phyloP scores from a whole-genome alignment of 2,888 invertebrate species.

The Neoscelio sp. region DNA sequence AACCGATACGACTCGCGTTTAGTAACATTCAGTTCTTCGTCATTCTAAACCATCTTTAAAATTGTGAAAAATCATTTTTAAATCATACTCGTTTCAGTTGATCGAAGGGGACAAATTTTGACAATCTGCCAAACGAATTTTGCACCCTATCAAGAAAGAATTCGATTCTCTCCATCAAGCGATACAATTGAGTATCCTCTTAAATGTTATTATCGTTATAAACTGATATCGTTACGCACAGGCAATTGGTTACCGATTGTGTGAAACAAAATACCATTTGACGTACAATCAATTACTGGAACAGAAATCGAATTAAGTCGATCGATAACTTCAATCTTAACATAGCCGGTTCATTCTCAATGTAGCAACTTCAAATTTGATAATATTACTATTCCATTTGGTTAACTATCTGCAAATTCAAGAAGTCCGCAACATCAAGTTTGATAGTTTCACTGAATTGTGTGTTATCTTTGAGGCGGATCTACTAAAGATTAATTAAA shows the following conservation, averaged over 20 bases:
- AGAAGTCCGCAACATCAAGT: too few relatives aligned
- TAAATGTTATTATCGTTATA: constrained; percentile 31
- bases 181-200: constrained; percentile 21
- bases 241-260: constrained; percentile 30
- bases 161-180: constrained; percentile 25
- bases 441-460: too few relatives aligned
- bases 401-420: too few relatives aligned
- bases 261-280: constrained; percentile 34
- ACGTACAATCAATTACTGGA: constrained; percentile 20
- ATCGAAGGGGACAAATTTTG: constrained; percentile 48
- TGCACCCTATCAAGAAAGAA: constrained; percentile 46
- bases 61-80: too few relatives aligned
- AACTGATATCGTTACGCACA: constrained; percentile 30
- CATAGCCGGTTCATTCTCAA: constrained; percentile 11
- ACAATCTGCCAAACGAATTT: constrained; percentile 63
- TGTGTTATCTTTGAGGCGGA: too few relatives aligned
- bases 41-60: too few relatives aligned
- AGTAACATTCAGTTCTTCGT: too few relatives aligned
- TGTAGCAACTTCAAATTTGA: too few relatives aligned
- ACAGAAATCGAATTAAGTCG: not conserved
- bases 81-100: too few relatives aligned
- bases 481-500: too few relatives aligned
- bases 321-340: not conserved
- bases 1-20: too few relatives aligned
- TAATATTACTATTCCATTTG: too few relatives aligned